Percentiles rank a stretch among this genome's conserved stretches.
These are phyloP conservation scores for Arctopsyche grandis DNA, from an alignment of 1,140 invertebrate species.

Conservation along the genomic window DNA sequence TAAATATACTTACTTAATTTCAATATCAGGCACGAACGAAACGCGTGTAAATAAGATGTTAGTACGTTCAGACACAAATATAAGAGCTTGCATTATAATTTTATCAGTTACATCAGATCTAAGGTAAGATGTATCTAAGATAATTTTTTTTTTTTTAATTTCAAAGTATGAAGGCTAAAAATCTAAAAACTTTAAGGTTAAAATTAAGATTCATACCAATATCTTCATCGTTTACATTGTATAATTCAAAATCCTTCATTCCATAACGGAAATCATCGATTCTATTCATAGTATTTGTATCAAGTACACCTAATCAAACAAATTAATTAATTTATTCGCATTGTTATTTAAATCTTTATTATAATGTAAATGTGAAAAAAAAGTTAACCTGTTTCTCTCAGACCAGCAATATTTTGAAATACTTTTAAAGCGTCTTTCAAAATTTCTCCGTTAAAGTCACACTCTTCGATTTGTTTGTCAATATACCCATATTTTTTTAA, in stretches of 20 bases:
- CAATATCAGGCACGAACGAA: background rate
- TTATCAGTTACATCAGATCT: background rate
- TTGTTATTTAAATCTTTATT: background rate
- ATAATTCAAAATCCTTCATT: background rate
- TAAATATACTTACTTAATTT: slow-evolving; percentile 4
- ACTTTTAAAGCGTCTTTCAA: background rate
- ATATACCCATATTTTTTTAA: slow-evolving; percentile 5
- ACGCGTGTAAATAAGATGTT: background rate
- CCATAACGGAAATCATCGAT: background rate
- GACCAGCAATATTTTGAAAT: background rate
- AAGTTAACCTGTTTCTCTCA: background rate
- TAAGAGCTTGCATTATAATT: background rate
- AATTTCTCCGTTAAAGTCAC: background rate
- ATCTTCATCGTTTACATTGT: background rate
- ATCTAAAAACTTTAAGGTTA: background rate
- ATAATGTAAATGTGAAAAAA: background rate
- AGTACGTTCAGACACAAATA: background rate
- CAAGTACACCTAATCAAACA: background rate
- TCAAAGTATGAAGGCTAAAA: background rate
- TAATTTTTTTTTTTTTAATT: background rate
- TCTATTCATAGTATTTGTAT: background rate
- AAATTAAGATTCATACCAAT: background rate
- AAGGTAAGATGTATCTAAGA: background rate
- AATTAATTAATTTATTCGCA: background rate
- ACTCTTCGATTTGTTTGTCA: background rate